phyloP scores from a whole-genome alignment of 2,888 invertebrate genomes.

The Drosophila greeni region DNA sequence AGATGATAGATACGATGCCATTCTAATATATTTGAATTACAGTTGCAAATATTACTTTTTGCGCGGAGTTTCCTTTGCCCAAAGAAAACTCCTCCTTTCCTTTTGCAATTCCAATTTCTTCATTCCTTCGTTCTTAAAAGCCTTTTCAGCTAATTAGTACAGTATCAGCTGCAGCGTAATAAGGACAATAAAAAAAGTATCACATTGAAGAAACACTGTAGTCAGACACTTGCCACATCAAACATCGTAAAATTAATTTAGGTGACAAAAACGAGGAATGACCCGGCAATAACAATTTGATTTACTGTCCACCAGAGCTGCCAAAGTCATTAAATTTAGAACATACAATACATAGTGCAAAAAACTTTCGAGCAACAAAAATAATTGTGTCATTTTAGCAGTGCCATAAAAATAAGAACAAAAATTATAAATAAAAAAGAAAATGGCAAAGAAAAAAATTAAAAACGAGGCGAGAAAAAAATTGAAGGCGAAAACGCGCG shows the following conservation, averaged over 20 bases:
- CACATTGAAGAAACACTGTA: slow-evolving; percentile 2
- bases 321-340: slow-evolving; percentile 67
- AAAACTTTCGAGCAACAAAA: slow-evolving; percentile 44
- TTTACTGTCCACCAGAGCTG: slow-evolving; percentile 54
- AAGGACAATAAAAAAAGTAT: neutral
- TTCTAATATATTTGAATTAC: too few relatives aligned
- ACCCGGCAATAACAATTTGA: slow-evolving; percentile 58
- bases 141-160: slow-evolving; percentile 27
- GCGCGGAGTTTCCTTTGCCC: slow-evolving; percentile 20
- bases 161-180: slow-evolving; percentile 10
- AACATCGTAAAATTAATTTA: slow-evolving; percentile 60
- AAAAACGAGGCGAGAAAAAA: slow-evolving; percentile 46
- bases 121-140: slow-evolving; percentile 1
- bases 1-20: too few relatives aligned
- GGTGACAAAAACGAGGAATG: slow-evolving; percentile 41
- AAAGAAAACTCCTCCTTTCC: slow-evolving; percentile 17
- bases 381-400: slow-evolving; percentile 37
- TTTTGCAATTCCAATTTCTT: slow-evolving; percentile 4
- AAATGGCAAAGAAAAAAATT: slow-evolving; percentile 33
- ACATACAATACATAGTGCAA: slow-evolving; percentile 27
- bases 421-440: slow-evolving; percentile 9
- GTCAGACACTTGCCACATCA: slow-evolving; percentile 31
- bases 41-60: slow-evolving; percentile 7
- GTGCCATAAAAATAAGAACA: slow-evolving; percentile 19
- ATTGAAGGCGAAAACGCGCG: slow-evolving; percentile 67